Evolutionary conservation across 2,888 invertebrate genomes (phyloP).

Genomic region (Microctonus aethiopoides): DNA sequence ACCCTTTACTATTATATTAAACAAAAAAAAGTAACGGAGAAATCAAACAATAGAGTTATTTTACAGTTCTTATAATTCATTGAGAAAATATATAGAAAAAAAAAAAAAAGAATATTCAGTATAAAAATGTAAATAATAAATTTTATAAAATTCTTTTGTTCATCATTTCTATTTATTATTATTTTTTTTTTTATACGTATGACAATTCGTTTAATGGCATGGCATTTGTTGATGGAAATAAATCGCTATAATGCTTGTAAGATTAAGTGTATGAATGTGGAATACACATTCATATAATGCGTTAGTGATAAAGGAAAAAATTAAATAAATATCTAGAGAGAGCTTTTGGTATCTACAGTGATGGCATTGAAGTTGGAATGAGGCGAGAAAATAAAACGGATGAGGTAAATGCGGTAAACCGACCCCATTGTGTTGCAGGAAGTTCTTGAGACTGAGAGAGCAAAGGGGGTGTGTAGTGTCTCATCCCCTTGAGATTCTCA

Average conservation of each 20-base stretch:
- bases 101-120: too few species aligned
- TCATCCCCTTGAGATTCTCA: conserved; percentile 35
- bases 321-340: too few species aligned
- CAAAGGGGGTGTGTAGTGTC: not conserved
- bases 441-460: conserved; percentile 33
- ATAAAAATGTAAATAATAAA: too few species aligned
- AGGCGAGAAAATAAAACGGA: conserved; percentile 38
- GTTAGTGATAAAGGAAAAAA: not conserved
- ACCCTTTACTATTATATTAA: not conserved
- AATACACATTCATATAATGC: too few species aligned
- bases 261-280: too few species aligned
- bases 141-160: too few species aligned
- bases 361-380: conserved; percentile 2
- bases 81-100: not conserved
- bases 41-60: not conserved
- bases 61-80: not conserved
- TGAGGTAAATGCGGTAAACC: conserved; percentile 43
- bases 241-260: too few species aligned
- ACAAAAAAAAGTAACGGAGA: not conserved
- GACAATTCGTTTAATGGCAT: too few species aligned
- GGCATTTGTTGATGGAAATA: too few species aligned
- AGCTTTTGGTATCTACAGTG: too few species aligned
- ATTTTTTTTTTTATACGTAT: too few species aligned
- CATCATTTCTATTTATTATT: too few species aligned
- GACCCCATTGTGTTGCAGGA: conserved; percentile 40